Evolutionary conservation across 2,113 vertebrate genomes (phyloP).

Genomic region (Saimiri boliviensis): DNA sequence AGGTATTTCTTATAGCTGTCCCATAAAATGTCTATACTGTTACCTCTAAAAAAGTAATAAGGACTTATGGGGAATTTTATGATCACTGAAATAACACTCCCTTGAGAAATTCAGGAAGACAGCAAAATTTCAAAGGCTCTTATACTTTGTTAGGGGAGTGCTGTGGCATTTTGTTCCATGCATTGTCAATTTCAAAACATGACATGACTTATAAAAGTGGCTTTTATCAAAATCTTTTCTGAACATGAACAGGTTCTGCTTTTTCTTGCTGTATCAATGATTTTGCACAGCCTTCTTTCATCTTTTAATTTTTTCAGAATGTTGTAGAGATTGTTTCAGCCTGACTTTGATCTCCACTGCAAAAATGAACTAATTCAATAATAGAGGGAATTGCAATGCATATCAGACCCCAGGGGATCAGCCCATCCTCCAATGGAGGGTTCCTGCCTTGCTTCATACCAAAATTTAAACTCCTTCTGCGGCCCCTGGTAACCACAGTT

Average conservation of each 20-base stretch:
- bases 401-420: background rate
- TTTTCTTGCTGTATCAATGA: background rate
- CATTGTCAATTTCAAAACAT: background rate
- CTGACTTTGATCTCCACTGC: slow-evolving; percentile 32
- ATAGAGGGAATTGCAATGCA: background rate
- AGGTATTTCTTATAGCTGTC: background rate
- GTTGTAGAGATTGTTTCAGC: slow-evolving; percentile 16
- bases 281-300: slow-evolving; percentile 27
- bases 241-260: background rate
- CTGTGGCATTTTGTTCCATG: background rate
- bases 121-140: background rate
- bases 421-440: fast-evolving
- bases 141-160: background rate
- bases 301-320: slow-evolving; percentile 49
- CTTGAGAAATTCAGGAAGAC: background rate
- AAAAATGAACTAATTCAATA: background rate
- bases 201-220: background rate
- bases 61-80: background rate
- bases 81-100: background rate
- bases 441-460: background rate
- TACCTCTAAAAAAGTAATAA: background rate
- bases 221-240: slow-evolving; percentile 27
- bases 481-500: background rate
- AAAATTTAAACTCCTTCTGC: background rate
- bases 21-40: background rate